These are phyloP conservation scores for Listronotus oregonensis DNA, from an alignment of 1,140 invertebrate species.

Conservation along the genomic window DNA sequence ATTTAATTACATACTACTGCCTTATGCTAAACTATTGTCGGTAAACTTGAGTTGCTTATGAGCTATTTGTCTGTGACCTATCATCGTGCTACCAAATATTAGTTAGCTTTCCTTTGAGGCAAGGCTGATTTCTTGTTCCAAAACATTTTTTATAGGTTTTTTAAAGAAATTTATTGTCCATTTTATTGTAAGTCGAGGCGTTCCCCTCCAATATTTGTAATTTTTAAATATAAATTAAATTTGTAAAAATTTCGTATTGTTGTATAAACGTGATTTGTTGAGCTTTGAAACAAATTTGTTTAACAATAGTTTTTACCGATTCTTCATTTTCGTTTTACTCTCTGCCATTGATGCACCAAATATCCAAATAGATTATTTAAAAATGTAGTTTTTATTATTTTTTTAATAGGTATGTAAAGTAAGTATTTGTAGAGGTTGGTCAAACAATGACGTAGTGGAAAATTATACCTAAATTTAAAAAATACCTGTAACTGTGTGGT, in stretches of 20 bases:
- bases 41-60: too few species aligned
- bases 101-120: conserved; percentile 42
- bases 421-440: too few species aligned
- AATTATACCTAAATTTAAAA: too few species aligned
- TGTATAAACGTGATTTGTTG: conserved; percentile 1
- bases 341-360: conserved; percentile 35
- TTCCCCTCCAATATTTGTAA: conserved; percentile 4
- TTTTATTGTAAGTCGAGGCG: conserved; percentile 31
- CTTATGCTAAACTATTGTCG: too few species aligned
- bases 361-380: conserved; percentile 15
- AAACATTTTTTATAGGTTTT: conserved; percentile 26
- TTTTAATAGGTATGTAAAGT: too few species aligned
- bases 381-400: not conserved
- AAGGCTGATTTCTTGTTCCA: conserved; percentile 47
- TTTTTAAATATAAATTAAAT: conserved; percentile 5
- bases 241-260: not conserved
- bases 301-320: conserved; percentile 22
- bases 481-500: too few species aligned
- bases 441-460: too few species aligned
- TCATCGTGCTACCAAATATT: conserved; percentile 12
- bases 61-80: too few species aligned
- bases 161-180: conserved; percentile 30
- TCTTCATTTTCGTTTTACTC: conserved; percentile 5
- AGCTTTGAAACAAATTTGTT: not conserved
- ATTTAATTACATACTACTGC: too few species aligned